These are phyloP conservation scores for Leptodactylus fallax DNA, from an alignment of 2,797 vertebrate species.

Conservation along the genomic window DNA sequence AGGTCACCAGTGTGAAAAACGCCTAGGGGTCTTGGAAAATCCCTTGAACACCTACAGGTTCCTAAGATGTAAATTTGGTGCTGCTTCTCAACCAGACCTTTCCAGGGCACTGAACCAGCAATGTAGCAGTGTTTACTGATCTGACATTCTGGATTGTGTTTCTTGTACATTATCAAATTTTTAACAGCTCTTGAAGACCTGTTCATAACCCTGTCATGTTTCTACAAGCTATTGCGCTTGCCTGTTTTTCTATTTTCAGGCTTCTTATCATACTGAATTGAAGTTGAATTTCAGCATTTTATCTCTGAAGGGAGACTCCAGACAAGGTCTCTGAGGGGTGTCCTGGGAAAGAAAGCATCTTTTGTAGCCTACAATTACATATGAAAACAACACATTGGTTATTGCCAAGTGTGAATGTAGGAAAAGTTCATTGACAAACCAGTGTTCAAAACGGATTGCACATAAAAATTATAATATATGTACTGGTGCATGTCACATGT, in stretches of 20 bases:
- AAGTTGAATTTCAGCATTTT: slow-evolving; percentile 45
- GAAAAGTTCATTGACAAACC: neutral
- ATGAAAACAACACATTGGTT: neutral
- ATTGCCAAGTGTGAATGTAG: neutral
- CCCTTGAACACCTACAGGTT: no score
- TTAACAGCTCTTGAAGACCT: slow-evolving; percentile 44
- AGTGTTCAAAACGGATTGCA: neutral
- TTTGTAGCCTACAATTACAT: neutral
- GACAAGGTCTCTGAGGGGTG: slow-evolving; percentile 30
- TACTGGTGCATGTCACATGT: no score
- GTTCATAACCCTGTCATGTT: slow-evolving; percentile 45
- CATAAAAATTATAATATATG: neutral
- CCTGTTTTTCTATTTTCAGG: slow-evolving; percentile 40
- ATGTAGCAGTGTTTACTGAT: neutral
- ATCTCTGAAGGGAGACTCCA: slow-evolving; percentile 38
- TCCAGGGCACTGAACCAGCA: neutral
- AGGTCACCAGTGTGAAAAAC: no score
- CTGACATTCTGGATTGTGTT: slow-evolving; percentile 13
- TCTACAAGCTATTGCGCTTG: slow-evolving; percentile 29
- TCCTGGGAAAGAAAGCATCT: slow-evolving; percentile 19
- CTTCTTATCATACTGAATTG: slow-evolving; percentile 40
- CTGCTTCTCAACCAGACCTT: neutral
- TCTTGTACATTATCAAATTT: slow-evolving; percentile 24
- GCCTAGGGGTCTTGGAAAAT: no score
- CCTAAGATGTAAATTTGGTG: neutral